These are phyloP conservation scores for Hylomyscus alleni DNA, from an alignment of 2,797 vertebrate genomes.

Conservation along the genomic window DNA sequence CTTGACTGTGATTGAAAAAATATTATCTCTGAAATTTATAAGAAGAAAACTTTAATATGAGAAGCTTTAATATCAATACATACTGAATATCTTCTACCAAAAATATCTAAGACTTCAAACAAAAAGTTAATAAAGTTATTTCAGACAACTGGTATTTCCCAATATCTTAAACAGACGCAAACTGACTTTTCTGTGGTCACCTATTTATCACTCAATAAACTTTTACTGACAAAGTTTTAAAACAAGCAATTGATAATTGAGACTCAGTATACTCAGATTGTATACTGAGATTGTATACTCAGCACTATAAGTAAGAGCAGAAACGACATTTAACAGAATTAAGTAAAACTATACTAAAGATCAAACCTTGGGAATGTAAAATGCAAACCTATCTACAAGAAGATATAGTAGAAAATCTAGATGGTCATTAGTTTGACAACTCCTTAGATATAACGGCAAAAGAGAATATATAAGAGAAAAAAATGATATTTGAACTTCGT, in stretches of 20 bases:
- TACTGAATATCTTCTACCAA: not conserved
- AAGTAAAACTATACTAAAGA: not conserved
- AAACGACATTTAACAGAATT: not conserved
- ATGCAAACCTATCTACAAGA: not conserved
- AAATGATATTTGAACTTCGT: not conserved
- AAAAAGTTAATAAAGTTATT: not conserved
- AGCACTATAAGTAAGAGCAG: not conserved
- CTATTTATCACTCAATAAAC: not conserved
- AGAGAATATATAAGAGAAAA: not conserved
- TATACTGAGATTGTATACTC: not conserved
- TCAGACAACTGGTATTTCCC: not conserved
- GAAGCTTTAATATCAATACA: not conserved
- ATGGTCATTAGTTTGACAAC: not conserved
- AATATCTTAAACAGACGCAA: not conserved
- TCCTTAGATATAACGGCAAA: not conserved
- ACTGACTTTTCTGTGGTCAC: not conserved
- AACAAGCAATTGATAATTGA: not conserved
- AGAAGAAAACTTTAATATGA: not conserved
- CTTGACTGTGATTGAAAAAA: not conserved
- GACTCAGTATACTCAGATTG: not conserved
- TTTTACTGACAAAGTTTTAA: constrained; percentile 1
- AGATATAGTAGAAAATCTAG: not conserved
- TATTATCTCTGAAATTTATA: not conserved
- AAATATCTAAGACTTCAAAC: not conserved
- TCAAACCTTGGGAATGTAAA: not conserved